These are phyloP conservation scores for Drosophila lini DNA, from an alignment of 1,140 invertebrate species.

Conservation along the genomic window DNA sequence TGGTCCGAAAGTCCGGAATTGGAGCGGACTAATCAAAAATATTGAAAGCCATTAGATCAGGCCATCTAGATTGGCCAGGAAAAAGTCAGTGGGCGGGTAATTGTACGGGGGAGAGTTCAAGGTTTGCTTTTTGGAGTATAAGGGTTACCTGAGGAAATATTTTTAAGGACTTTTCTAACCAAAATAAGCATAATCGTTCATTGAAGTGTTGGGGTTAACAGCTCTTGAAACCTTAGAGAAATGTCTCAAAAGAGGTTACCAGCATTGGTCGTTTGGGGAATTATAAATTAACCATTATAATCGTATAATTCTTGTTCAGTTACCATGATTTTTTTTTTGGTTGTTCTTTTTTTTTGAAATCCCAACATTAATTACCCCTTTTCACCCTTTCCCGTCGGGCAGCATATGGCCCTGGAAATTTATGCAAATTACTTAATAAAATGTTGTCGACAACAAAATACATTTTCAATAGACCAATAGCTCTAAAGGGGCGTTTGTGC, in stretches of 20 bases:
- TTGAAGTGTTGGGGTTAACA: slow-evolving; percentile 1
- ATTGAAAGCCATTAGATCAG: slow-evolving; percentile 46
- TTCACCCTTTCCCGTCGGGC: slow-evolving; percentile 5
- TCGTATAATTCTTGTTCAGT: not conserved
- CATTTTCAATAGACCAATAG: slow-evolving; percentile 76
- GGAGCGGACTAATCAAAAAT: slow-evolving; percentile 45
- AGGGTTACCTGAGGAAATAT: not conserved
- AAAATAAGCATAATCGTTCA: not conserved
- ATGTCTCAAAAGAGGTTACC: not conserved
- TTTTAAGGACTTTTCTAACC: not conserved
- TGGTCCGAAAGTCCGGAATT: slow-evolving; percentile 46
- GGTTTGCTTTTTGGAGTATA: not conserved
- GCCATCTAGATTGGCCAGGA: slow-evolving; percentile 29
- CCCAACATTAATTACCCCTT: slow-evolving; percentile 41
- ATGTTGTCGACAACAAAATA: slow-evolving; percentile 79
- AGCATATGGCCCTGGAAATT: slow-evolving; percentile 70
- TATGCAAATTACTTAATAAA: slow-evolving; percentile 82
- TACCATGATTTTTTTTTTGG: slow-evolving; percentile 5
- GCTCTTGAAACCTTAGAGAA: not conserved
- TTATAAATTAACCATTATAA: slow-evolving; percentile 9
- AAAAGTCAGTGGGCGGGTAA: slow-evolving; percentile 2
- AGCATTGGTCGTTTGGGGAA: not conserved
- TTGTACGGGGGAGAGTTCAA: slow-evolving; percentile 29
- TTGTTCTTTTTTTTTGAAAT: slow-evolving; percentile 21
- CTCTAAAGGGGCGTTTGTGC: slow-evolving; percentile 60